A percentile compares a stretch with the other conserved stretches of the same genome.
Evolutionary conservation across 2,888 invertebrate species (phyloP).

Genomic region (Latrodectus elegans): DNA sequence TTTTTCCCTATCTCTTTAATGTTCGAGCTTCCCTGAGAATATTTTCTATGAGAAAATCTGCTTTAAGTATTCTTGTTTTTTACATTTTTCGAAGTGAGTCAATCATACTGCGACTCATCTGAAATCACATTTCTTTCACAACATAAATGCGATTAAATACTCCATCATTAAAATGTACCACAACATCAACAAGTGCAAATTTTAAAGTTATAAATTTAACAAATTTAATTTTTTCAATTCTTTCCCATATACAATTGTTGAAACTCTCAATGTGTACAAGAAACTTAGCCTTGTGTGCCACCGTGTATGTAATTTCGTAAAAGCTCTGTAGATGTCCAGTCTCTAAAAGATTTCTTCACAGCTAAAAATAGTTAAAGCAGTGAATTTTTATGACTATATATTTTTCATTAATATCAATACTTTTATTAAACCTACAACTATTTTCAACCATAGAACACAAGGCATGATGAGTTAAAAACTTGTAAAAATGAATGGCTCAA

Average conservation of each 20-base stretch:
- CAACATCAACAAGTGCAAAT: neutral
- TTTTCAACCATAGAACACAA: neutral
- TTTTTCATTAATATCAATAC: neutral
- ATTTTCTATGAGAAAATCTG: neutral
- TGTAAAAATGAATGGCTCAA: neutral
- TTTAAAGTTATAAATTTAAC: neutral
- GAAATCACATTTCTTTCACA: neutral
- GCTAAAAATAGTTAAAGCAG: neutral
- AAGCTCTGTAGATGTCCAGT: neutral
- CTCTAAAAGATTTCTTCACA: neutral
- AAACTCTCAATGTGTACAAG: too few species aligned
- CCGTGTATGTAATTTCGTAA: conserved; percentile 6
- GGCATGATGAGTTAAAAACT: neutral
- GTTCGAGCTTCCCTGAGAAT: neutral
- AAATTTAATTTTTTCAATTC: neutral
- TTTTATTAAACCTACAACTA: neutral
- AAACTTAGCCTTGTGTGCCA: neutral
- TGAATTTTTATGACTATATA: neutral
- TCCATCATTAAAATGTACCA: neutral
- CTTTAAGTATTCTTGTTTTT: neutral
- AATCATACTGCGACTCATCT: neutral
- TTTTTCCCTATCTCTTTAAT: neutral
- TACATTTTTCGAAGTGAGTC: neutral
- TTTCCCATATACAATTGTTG: neutral
- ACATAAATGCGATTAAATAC: neutral